Base-by-base conservation (phyloP, 2,888 invertebrate species). In the Rhaphigaster nebulosa region DNA sequence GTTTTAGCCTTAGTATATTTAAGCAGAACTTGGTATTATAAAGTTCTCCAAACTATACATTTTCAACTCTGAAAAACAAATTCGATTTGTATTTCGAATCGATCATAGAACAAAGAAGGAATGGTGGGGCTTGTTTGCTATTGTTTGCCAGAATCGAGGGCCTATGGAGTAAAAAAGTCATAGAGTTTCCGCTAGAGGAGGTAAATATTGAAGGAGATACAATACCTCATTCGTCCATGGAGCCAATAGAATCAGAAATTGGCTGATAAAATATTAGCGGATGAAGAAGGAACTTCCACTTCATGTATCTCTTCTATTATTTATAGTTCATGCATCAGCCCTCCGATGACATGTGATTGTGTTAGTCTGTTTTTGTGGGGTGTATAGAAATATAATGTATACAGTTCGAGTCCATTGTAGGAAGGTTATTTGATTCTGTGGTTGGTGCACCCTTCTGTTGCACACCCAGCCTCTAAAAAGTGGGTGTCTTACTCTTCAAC, bases 201-300 rank as follows among this genome's bases (percentile, higher is more conserved):
- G 70, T 70, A 70, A 70, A 70, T 70, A 34, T 70, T 70, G 70
- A 8, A 70, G 34, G 70, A 20, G 34, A 34, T 34, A 34, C 70
- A 70, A 70, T 70, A 70, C 13, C 34, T 20, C 20, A 70, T 70
- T 70, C 34, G 3, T 8, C 34, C 70, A 26, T 34, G 70, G 70
- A 70, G 20, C 34, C 70, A 70, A 70, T 70, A 70, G 70, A 70
- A 70, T 70, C 70, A 70, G 70, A 70, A 70, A 70, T 34, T 18
- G 70, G 5, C 70, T 34, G 70, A 70, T 70, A 70, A 70, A 70
- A 70, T 70, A 70, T 70, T 70, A 70, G 34, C 1, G 70, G 34
- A 0, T 70, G 70, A 70, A 70, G 34, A 34, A 20, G 34, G 34
- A 34, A 70, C 70, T 70, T 70, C 70, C 70, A 70, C 70, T 70